phyloP scores from a whole-genome alignment of 2,113 vertebrate genomes.

The Saguinus midas region DNA sequence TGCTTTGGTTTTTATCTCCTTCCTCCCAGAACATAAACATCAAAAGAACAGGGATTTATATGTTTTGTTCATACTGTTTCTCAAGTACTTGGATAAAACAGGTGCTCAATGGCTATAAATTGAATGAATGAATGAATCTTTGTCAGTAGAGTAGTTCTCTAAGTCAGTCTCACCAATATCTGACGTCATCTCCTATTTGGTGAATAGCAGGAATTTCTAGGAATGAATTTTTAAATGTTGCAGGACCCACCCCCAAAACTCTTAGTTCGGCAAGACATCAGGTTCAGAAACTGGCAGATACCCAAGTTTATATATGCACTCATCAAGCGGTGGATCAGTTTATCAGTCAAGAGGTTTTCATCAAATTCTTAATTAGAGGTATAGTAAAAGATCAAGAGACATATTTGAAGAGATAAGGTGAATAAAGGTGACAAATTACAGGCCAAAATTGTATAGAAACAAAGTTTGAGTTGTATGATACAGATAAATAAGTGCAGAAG shows the following conservation, averaged over 20 bases:
- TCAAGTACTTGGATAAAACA: neutral
- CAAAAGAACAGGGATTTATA: neutral
- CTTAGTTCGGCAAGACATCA: neutral
- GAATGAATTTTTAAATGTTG: neutral
- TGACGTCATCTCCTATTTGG: neutral
- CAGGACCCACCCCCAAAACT: constrained; percentile 24
- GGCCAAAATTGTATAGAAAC: neutral
- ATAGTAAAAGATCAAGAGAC: neutral
- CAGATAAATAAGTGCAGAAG: neutral
- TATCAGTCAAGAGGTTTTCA: neutral
- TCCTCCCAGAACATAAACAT: neutral
- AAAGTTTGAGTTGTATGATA: neutral
- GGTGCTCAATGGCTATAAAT: neutral
- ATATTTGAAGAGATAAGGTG: constrained; percentile 15
- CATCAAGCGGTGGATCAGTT: neutral
- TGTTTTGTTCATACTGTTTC: neutral
- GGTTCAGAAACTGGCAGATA: neutral
- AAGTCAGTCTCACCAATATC: neutral
- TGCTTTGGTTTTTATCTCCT: neutral
- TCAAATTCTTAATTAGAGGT: neutral
- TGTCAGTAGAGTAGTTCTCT: neutral
- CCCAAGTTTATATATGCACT: neutral
- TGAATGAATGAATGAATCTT: neutral
- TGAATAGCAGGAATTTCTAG: neutral
- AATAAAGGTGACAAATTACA: neutral